Percentiles rank a stretch among this genome's conserved stretches.
These are phyloP conservation scores for Polyploca ridens DNA, from an alignment of 2,888 invertebrate species.

Conservation along the genomic window DNA sequence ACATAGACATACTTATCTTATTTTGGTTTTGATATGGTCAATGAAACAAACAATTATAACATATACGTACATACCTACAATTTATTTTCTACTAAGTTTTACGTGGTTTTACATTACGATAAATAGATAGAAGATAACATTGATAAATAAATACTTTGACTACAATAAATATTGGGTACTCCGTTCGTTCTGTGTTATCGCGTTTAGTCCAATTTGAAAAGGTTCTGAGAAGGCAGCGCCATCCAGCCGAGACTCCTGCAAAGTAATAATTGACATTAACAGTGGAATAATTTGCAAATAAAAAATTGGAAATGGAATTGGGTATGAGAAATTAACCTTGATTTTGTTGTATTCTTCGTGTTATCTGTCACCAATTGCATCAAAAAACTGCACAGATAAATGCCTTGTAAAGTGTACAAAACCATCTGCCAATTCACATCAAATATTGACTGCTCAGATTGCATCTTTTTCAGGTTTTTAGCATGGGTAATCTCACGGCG, in stretches of 20 bases:
- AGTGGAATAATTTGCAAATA: constrained; percentile 12
- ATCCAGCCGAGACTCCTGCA: constrained; percentile 54
- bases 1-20: too few species aligned
- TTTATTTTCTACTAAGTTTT: constrained; percentile 40
- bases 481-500: constrained; percentile 22
- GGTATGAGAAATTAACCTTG: constrained; percentile 30
- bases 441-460: constrained; percentile 24
- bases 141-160: neutral
- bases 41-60: constrained; percentile 23
- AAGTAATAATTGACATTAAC: constrained; percentile 28
- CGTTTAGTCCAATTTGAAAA: constrained; percentile 58
- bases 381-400: constrained; percentile 62
- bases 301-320: neutral
- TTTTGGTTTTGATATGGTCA: neutral
- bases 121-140: neutral
- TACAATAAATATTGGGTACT: constrained; percentile 9
- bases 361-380: constrained; percentile 49
- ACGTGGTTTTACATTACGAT: constrained; percentile 28
- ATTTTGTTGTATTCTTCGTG: constrained; percentile 35
- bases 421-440: constrained; percentile 58
- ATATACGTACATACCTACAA: constrained; percentile 28
- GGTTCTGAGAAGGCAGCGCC: constrained; percentile 38
- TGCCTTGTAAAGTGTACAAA: constrained; percentile 66
- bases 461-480: constrained; percentile 22
- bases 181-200: constrained; percentile 2